Base-by-base conservation (phyloP, 2,888 invertebrate genomes). In the Standfussiana lucernea region DNA sequence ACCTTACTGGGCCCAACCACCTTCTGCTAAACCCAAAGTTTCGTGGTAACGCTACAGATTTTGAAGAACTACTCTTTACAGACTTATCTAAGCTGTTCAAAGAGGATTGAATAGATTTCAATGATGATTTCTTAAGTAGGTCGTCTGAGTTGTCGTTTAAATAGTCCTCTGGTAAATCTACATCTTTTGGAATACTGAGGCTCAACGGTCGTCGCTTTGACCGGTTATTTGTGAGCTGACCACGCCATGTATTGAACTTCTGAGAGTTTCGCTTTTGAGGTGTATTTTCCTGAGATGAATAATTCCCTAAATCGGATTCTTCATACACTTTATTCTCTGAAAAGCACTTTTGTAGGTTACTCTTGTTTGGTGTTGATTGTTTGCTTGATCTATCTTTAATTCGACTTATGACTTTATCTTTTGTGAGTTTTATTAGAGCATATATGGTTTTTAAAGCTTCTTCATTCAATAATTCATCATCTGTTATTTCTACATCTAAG, bases 1-100 rank as follows among this genome's bases (percentile, higher is more conserved):
- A 97, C 84, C 97, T 93, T 1, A 97, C 97, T 35, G 97, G 97
- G 1, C 97, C 97, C 68, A 97, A 89, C 97, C 97, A 97, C 84
- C 96, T 96, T 85, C 97, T 94, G 77, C 97, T 96, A 59, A 97
- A 91, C 1, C 97, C 97, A 87, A 97, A 97, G 89, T 97, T 97
- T 79, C 97, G 95, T 13, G 97, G 97, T 81, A 97, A 91, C 8
- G 97, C 97, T 50, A 97, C 96, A 77, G 91, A 95, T 82, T 95
- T 95, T 0, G 91, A 91, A 10, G 95, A 94, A 65, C 89, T 90
- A 82, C 95, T 95, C 70, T 94, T 94, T 7, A 89, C 90, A 56
- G 94, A 94, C 82, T 94, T 93, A 83, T 96, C 95, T 75, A 95
- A 91, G 82, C 94, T 95, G 79, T 93, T 95, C 13, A 95, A 80